phyloP scores from a whole-genome alignment of 2,113 vertebrate genomes.

The Petrocephalus zakoni region DNA sequence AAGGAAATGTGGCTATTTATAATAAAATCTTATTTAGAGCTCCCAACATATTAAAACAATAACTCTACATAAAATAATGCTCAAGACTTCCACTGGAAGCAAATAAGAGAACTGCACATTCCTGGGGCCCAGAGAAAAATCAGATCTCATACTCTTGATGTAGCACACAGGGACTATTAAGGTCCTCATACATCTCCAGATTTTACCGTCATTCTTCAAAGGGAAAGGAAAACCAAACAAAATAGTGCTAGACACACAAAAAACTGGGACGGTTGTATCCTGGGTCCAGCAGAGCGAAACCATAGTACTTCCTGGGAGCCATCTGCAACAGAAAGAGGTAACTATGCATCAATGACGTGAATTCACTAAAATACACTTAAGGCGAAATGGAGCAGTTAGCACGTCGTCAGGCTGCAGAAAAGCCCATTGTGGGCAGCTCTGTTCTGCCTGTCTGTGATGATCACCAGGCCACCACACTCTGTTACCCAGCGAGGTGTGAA shows the following conservation, averaged over 20 bases:
- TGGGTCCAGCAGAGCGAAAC: constrained; percentile 32
- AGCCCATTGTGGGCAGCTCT: constrained; percentile 28
- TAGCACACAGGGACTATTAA: neutral
- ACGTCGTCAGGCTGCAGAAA: constrained; percentile 31
- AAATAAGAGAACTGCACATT: constrained; percentile 32
- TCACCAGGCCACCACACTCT: constrained; percentile 32
- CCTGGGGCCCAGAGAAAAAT: constrained; percentile 15
- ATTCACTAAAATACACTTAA: neutral
- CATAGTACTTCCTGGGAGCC: constrained; percentile 44
- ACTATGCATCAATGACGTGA: neutral
- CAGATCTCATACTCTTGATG: neutral
- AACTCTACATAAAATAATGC: constrained; percentile 32
- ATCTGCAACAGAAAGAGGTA: constrained; percentile 35
- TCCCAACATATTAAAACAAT: constrained; percentile 31
- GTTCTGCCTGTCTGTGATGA: constrained; percentile 26
- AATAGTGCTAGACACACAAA: constrained; percentile 29
- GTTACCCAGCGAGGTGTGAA: constrained; percentile 35
- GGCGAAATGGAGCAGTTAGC: constrained; percentile 26
- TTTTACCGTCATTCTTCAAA: neutral
- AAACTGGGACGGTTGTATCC: neutral
- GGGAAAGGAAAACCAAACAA: constrained; percentile 21
- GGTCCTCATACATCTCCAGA: neutral
- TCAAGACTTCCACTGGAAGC: constrained; percentile 43
- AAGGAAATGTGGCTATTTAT: constrained; percentile 9
- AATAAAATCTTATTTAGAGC: constrained; percentile 39